Evolutionary conservation across 1,140 invertebrate species (phyloP).

Genomic region (Cyphomyrmex costatus): DNA sequence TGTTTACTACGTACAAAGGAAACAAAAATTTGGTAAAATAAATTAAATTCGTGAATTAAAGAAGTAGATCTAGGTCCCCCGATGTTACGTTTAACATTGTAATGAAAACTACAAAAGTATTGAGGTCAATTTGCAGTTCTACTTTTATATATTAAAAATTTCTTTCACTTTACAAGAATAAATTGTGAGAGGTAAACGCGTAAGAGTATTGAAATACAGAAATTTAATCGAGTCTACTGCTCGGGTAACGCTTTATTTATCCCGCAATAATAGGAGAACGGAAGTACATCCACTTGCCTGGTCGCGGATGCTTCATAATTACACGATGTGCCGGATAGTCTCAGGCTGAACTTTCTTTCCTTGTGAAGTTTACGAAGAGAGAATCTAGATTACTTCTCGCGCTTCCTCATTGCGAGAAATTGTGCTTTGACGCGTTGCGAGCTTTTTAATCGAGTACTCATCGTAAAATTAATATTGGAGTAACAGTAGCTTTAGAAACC

Average conservation of each 20-base stretch:
- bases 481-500: neutral
- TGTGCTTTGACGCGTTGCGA: slow-evolving; percentile 9
- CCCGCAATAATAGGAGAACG: neutral
- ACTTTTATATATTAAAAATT: neutral
- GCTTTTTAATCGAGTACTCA: slow-evolving; percentile 32
- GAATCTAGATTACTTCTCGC: slow-evolving; percentile 39
- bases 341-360: slow-evolving; percentile 21
- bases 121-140: neutral
- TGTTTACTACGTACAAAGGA: neutral
- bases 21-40: neutral
- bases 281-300: slow-evolving; percentile 18
- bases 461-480: slow-evolving; percentile 42
- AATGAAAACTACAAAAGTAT: slow-evolving; percentile 4
- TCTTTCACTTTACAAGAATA: neutral
- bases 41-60: slow-evolving; percentile 5
- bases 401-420: slow-evolving; percentile 19
- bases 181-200: neutral
- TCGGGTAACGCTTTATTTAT: slow-evolving; percentile 24
- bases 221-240: slow-evolving; percentile 19
- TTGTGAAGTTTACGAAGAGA: slow-evolving; percentile 21
- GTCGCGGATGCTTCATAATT: slow-evolving; percentile 17
- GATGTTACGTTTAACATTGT: too few species aligned
- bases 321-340: slow-evolving; percentile 24
- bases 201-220: neutral
- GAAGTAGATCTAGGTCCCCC: neutral